These are phyloP conservation scores for Lutraria lutraria DNA, from an alignment of 2,888 invertebrate genomes.

Conservation along the genomic window DNA sequence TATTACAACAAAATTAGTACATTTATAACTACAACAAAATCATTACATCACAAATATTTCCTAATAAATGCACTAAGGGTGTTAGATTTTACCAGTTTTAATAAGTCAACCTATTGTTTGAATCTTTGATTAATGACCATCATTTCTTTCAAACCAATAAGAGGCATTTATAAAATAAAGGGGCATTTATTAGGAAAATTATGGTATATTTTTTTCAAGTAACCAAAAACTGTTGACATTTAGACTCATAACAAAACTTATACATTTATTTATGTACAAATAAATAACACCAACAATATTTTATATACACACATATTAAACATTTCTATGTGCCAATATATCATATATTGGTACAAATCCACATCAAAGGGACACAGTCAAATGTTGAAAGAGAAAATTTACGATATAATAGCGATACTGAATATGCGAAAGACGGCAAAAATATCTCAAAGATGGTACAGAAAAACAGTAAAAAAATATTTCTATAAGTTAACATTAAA, in stretches of 20 bases:
- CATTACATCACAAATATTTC: too few species aligned
- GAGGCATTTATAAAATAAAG: too few species aligned
- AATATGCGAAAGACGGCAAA: neutral
- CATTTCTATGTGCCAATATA: neutral
- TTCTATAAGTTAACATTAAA: too few species aligned
- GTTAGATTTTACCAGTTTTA: too few species aligned
- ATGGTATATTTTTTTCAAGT: neutral
- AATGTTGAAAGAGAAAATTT: neutral
- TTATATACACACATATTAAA: neutral
- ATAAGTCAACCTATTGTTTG: too few species aligned
- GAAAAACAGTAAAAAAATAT: too few species aligned
- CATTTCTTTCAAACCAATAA: too few species aligned
- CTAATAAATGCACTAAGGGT: too few species aligned
- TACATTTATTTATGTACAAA: neutral
- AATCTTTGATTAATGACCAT: too few species aligned
- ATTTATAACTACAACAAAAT: too few species aligned
- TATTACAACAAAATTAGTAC: too few species aligned
- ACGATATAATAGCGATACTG: neutral
- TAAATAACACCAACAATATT: conserved; percentile 2
- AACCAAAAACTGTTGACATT: neutral
- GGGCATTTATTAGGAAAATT: too few species aligned
- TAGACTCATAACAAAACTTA: neutral
- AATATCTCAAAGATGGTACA: neutral
- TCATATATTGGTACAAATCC: neutral
- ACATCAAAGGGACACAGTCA: conserved; percentile 3